Percentiles rank a stretch among this genome's conserved stretches.
Conservation (phyloP, 2,797 vertebrate genomes). For the Percopsis omiscomaycus region DNA sequence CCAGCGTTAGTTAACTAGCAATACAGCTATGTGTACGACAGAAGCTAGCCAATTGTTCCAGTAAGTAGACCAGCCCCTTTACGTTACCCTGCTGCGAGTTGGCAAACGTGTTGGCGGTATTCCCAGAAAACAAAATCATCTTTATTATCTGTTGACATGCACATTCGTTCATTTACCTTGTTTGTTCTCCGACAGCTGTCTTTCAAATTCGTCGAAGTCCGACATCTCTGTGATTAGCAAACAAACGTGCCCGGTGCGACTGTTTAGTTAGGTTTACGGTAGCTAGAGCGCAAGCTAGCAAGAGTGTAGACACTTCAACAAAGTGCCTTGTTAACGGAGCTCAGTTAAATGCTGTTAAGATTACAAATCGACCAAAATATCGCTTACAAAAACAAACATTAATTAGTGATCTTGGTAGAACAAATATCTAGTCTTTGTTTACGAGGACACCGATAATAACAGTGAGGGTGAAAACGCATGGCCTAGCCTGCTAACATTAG, state of each 20-base stretch:
- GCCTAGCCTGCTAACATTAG: conserved; percentile 64
- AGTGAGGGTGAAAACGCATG: conserved; percentile 60
- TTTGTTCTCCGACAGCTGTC: conserved; percentile 90
- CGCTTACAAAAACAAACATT: conserved; percentile 1
- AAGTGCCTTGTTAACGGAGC: conserved; percentile 24
- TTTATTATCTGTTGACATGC: accelerated
- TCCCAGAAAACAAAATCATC: background rate
- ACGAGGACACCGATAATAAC: conserved; percentile 30
- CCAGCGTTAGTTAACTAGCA: background rate
- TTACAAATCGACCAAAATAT: background rate
- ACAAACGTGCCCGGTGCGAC: conserved; percentile 36
- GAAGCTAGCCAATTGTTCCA: conserved; percentile 7
- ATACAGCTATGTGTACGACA: background rate
- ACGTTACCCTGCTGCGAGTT: conserved; percentile 9
- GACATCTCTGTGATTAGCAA: conserved; percentile 77
- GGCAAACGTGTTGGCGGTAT: background rate
- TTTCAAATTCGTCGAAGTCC: conserved; percentile 92
- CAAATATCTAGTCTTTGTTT: conserved; percentile 11
- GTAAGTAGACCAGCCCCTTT: no score
- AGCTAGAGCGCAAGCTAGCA: conserved; percentile 70
- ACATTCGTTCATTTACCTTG: conserved; percentile 73
- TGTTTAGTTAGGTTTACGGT: conserved; percentile 59
- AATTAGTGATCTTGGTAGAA: background rate
- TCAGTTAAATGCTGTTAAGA: background rate
- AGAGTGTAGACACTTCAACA: conserved; percentile 59